phyloP scores from a whole-genome alignment of 2,797 vertebrate genomes.

The Coregonus sp. region DNA sequence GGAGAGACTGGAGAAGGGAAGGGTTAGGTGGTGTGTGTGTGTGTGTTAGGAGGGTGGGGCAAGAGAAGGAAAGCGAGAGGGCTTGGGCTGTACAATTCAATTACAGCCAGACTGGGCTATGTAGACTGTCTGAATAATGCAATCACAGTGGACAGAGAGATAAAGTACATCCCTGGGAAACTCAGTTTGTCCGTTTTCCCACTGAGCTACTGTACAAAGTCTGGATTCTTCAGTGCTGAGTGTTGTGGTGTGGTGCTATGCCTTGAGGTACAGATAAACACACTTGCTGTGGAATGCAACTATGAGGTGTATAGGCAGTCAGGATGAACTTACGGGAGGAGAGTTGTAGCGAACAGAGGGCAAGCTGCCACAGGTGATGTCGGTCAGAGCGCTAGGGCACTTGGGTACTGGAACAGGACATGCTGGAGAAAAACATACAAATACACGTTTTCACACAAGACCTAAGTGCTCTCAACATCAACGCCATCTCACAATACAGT shows the following conservation, averaged over 20 bases:
- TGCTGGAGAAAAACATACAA: constrained; percentile 87
- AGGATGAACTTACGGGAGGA: constrained; percentile 85
- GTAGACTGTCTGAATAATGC: constrained; percentile 42
- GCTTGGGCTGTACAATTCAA: constrained; percentile 32
- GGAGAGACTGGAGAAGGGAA: constrained; percentile 81
- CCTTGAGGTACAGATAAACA: neutral
- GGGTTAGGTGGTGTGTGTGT: neutral
- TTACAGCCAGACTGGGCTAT: constrained; percentile 34
- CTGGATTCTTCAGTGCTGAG: neutral
- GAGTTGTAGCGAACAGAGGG: constrained; percentile 91
- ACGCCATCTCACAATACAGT: neutral
- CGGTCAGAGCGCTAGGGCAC: constrained; percentile 78
- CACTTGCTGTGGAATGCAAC: neutral
- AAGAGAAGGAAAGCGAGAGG: constrained; percentile 7
- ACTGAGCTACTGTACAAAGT: constrained; percentile 17
- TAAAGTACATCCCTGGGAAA: constrained; percentile 40
- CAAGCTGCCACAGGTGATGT: constrained; percentile 89
- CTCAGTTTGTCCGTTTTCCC: constrained; percentile 18
- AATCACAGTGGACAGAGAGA: constrained; percentile 30
- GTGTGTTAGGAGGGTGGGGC: neutral
- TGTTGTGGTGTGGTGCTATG: neutral
- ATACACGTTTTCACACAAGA: neutral
- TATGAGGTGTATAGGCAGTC: constrained; percentile 58
- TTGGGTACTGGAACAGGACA: constrained; percentile 93
- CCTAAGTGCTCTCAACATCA: constrained; percentile 9